These are phyloP conservation scores for Holacanthella duospinosa DNA, from an alignment of 2,888 invertebrate species.

Conservation along the genomic window DNA sequence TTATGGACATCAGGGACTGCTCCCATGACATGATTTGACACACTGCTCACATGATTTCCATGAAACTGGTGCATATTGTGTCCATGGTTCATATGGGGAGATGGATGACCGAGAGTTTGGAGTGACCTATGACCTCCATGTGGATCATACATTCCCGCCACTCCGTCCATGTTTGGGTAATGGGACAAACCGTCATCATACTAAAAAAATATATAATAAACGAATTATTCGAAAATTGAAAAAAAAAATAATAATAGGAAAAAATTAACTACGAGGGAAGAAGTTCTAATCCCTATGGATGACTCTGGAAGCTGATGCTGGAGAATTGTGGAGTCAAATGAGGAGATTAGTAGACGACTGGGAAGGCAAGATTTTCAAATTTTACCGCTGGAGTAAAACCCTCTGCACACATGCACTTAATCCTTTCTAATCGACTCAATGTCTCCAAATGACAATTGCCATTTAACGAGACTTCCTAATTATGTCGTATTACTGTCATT, in stretches of 20 bases:
- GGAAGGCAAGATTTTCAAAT: background rate
- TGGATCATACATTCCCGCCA: conserved; percentile 61
- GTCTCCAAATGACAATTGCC: background rate
- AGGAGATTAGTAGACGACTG: background rate
- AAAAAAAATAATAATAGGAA: too few species aligned
- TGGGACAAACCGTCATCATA: conserved; percentile 90
- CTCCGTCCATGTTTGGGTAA: conserved; percentile 61
- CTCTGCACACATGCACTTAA: background rate
- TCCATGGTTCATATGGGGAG: conserved; percentile 59
- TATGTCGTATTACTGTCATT: conserved; percentile 3
- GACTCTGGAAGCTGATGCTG: background rate
- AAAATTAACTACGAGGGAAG: too few species aligned
- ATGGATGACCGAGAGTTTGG: conserved; percentile 53
- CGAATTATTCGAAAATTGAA: too few species aligned
- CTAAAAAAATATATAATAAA: conserved; percentile 55
- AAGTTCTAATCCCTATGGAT: background rate
- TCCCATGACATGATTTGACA: conserved; percentile 39
- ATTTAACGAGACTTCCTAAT: conserved; percentile 2
- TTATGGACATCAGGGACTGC: conserved; percentile 83
- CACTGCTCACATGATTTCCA: conserved; percentile 65
- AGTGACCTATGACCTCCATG: conserved; percentile 50
- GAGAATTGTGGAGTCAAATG: background rate
- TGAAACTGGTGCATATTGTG: conserved; percentile 56
- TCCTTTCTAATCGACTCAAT: background rate
- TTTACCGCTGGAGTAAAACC: too few species aligned